Evolutionary conservation across 2,888 invertebrate species (phyloP).

Genomic region (Prionchulus punctatus): DNA sequence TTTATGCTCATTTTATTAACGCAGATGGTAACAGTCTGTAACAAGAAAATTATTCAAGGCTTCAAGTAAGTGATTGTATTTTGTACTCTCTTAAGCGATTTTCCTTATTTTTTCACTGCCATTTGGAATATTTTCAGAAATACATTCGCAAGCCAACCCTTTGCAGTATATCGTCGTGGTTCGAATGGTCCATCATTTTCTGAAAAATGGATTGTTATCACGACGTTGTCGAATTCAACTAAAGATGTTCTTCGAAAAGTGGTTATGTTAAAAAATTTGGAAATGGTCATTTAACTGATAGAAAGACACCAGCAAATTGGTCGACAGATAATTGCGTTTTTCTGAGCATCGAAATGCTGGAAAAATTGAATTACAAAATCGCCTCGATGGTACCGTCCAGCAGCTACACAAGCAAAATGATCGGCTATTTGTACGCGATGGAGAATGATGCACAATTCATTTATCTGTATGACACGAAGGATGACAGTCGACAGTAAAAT

Average conservation of each 20-base stretch:
- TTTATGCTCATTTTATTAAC: too few species aligned
- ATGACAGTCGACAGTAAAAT: background rate
- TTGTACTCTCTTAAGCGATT: too few species aligned
- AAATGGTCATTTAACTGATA: background rate
- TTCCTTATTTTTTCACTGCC: too few species aligned
- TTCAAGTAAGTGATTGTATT: too few species aligned
- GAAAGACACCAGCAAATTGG: background rate
- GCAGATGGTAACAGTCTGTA: too few species aligned
- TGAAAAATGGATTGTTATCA: background rate
- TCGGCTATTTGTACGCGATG: background rate
- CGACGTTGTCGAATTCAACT: background rate
- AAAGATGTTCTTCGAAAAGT: background rate
- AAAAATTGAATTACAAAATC: background rate
- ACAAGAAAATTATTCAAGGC: too few species aligned
- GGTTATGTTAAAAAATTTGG: background rate
- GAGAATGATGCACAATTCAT: too few species aligned
- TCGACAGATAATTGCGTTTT: background rate
- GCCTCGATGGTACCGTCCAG: background rate
- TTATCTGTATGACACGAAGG: too few species aligned
- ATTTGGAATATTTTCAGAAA: too few species aligned
- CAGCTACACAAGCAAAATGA: background rate
- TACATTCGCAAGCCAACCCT: too few species aligned
- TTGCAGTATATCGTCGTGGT: too few species aligned
- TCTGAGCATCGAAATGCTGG: background rate
- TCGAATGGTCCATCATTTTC: too few species aligned